Percentiles rank a stretch among this genome's conserved stretches.
These are phyloP conservation scores for Tetragonisca angustula DNA, from an alignment of 2,888 invertebrate species.

Conservation along the genomic window DNA sequence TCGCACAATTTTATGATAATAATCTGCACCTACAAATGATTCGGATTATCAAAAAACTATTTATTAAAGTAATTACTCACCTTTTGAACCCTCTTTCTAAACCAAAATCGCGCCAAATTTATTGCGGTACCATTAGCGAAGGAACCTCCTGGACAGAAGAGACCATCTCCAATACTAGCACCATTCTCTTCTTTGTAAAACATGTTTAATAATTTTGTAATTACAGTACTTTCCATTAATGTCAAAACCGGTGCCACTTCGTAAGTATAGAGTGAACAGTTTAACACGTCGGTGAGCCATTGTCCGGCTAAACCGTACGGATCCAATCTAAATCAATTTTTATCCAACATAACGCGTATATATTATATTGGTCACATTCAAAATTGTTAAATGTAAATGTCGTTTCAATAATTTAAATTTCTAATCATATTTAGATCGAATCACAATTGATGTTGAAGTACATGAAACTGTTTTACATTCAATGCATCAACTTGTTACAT, in stretches of 20 bases:
- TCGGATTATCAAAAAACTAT: not conserved
- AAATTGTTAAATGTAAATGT: not conserved
- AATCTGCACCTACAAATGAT: not conserved
- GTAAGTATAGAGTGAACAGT: constrained; percentile 86
- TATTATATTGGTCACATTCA: not conserved
- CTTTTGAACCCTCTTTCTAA: constrained; percentile 83
- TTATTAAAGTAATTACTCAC: constrained; percentile 69
- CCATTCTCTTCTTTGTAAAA: constrained; percentile 82
- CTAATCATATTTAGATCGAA: not conserved
- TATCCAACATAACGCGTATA: constrained; percentile 15
- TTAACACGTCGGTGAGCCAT: constrained; percentile 85
- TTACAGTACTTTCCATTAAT: constrained; percentile 85
- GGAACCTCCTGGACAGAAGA: constrained; percentile 87
- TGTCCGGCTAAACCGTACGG: constrained; percentile 85
- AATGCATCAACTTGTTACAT: too few relatives aligned
- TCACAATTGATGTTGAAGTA: not conserved
- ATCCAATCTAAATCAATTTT: constrained; percentile 81
- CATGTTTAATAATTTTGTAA: constrained; percentile 84
- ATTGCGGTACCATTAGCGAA: constrained; percentile 86
- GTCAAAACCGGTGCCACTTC: constrained; percentile 86
- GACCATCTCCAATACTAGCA: constrained; percentile 83
- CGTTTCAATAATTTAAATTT: not conserved
- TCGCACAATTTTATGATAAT: constrained; percentile 3
- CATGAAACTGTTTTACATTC: not conserved
- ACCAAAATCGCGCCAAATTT: constrained; percentile 85